Conservation (phyloP, 2,797 vertebrate genomes). For the Prionace glauca region DNA sequence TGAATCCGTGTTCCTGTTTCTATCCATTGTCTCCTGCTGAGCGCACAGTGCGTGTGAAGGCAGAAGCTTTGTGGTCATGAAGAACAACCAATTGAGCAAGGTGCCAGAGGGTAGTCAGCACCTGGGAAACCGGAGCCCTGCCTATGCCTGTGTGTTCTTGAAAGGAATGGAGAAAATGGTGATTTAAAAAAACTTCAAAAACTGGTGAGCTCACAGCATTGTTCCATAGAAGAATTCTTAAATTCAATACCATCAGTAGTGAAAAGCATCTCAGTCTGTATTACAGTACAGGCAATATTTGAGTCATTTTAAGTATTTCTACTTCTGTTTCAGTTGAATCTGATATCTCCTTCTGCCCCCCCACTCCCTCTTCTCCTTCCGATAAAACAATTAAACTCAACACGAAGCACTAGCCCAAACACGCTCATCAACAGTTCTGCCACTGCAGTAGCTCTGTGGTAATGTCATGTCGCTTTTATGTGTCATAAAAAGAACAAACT, state of each 20-base stretch:
- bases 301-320: background rate
- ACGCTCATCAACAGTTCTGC: background rate
- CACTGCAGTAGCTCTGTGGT: background rate
- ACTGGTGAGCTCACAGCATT: background rate
- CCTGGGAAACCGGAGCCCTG: background rate
- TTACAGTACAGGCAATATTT: background rate
- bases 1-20: background rate
- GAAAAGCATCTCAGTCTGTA: background rate
- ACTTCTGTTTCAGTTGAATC: background rate
- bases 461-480: background rate
- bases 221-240: background rate
- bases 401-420: background rate
- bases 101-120: background rate
- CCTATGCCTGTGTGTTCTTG: background rate
- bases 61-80: background rate
- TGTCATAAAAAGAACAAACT: background rate
- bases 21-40: background rate
- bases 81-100: background rate
- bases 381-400: background rate
- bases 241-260: background rate
- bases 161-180: constrained; percentile 5
- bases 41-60: background rate
- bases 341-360: background rate
- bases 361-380: background rate
- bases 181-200: background rate